Conservation (phyloP, 2,888 invertebrate species). For the Cephus pulcher region DNA sequence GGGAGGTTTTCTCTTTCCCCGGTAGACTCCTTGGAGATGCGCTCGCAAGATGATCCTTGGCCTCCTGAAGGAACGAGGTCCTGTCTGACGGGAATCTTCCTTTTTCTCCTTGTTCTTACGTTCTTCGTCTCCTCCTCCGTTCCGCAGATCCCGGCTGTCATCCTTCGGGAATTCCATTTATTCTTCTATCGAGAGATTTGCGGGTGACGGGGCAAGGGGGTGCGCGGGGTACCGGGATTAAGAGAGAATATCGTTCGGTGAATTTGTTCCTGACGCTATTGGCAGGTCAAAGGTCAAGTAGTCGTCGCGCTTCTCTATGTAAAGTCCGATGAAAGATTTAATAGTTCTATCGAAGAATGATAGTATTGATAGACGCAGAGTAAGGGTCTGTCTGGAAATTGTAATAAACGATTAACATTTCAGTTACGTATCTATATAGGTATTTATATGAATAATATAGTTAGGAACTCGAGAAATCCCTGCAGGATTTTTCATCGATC, state of each 20-base stretch:
- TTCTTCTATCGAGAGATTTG: not conserved
- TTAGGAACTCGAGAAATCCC: not conserved
- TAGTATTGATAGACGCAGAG: not conserved
- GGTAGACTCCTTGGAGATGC: not conserved
- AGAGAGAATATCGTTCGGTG: not conserved
- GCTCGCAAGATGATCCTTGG: not conserved
- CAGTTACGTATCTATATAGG: no score
- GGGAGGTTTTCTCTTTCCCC: constrained; percentile 11
- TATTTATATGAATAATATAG: no score
- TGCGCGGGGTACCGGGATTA: not conserved
- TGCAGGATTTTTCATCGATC: not conserved
- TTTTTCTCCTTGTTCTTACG: not conserved
- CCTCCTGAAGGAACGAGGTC: not conserved
- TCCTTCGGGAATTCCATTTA: not conserved
- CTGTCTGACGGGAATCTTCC: not conserved
- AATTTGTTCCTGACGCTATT: not conserved
- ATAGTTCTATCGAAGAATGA: not conserved
- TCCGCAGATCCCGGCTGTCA: not conserved
- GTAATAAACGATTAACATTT: no score
- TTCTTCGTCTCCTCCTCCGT: not conserved
- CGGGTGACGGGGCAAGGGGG: not conserved
- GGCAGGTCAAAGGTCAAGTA: not conserved
- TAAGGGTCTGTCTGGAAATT: not conserved
- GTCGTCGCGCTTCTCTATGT: not conserved
- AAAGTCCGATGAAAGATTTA: not conserved